These are phyloP conservation scores for Pagrus major DNA, from an alignment of 2,113 vertebrate species.

Conservation along the genomic window DNA sequence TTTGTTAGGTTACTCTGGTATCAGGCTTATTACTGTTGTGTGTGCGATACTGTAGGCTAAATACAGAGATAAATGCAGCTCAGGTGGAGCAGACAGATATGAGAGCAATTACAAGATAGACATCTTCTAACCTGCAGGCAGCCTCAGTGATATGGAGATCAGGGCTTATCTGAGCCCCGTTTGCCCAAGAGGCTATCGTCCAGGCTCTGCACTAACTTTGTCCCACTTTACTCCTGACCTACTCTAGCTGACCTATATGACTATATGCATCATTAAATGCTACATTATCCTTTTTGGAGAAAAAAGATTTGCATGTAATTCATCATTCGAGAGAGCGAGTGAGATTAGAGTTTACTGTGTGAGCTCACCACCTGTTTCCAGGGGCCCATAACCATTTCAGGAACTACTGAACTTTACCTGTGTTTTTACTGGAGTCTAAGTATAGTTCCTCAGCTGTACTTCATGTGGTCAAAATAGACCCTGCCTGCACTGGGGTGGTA, in stretches of 20 bases:
- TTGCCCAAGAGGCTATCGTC: slow-evolving; percentile 45
- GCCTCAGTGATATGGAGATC: slow-evolving; percentile 38
- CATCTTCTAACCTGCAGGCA: slow-evolving; percentile 54
- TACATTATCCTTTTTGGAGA: background rate
- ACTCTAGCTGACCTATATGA: slow-evolving; percentile 42
- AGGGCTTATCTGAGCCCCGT: slow-evolving; percentile 30
- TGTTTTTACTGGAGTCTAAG: background rate
- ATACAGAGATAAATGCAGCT: slow-evolving; percentile 57
- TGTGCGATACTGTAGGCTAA: slow-evolving; percentile 51
- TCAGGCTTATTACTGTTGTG: slow-evolving; percentile 39
- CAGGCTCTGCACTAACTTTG: slow-evolving; percentile 35
- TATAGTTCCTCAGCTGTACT: background rate
- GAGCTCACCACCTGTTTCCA: background rate
- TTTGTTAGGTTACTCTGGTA: slow-evolving; percentile 12
- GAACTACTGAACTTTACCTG: background rate
- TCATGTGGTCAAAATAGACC: background rate
- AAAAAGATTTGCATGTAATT: background rate
- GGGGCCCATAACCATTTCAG: background rate
- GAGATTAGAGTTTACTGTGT: background rate
- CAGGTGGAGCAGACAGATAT: slow-evolving; percentile 57
- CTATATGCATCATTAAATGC: background rate
- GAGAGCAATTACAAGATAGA: slow-evolving; percentile 63
- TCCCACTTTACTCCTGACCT: slow-evolving; percentile 46
- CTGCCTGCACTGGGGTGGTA: background rate
- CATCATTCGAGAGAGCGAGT: background rate